Percentiles rank a stretch among this genome's conserved stretches.
These are phyloP conservation scores for Nothobranchius kuhntae DNA, from an alignment of 2,113 vertebrate species.

Conservation along the genomic window DNA sequence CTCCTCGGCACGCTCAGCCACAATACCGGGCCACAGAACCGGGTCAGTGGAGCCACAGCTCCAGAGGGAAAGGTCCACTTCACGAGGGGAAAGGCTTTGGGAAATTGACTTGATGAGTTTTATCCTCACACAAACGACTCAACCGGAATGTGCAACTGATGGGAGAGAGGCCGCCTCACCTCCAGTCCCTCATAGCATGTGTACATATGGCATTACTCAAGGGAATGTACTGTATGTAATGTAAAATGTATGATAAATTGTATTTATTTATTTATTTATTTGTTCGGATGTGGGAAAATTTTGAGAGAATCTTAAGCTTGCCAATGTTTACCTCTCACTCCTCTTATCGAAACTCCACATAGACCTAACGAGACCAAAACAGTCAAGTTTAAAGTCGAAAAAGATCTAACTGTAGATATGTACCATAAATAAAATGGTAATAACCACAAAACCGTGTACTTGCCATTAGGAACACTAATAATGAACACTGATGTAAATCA, in stretches of 20 bases:
- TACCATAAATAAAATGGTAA: slow-evolving; percentile 50
- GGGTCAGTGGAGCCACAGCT: slow-evolving; percentile 78
- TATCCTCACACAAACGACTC: slow-evolving; percentile 23
- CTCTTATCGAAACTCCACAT: slow-evolving; percentile 53
- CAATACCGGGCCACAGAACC: slow-evolving; percentile 83
- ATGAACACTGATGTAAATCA: slow-evolving; percentile 27
- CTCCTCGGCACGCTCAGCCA: slow-evolving; percentile 85
- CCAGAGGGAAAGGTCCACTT: slow-evolving; percentile 67
- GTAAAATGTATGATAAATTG: slow-evolving; percentile 80
- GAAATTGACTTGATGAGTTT: slow-evolving; percentile 90
- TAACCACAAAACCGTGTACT: slow-evolving; percentile 42
- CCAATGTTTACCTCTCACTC: slow-evolving; percentile 73
- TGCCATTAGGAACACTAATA: slow-evolving; percentile 39
- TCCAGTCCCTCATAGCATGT: slow-evolving; percentile 69
- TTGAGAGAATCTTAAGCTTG: slow-evolving; percentile 57
- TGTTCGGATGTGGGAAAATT: slow-evolving; percentile 34
- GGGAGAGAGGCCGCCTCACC: slow-evolving; percentile 40
- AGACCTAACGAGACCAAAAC: slow-evolving; percentile 68
- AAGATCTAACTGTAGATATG: slow-evolving; percentile 66
- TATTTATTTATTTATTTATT: slow-evolving; percentile 82
- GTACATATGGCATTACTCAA: slow-evolving; percentile 77
- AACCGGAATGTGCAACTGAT: slow-evolving; percentile 24
- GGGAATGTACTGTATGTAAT: slow-evolving; percentile 83
- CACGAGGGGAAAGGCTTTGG: slow-evolving; percentile 85
- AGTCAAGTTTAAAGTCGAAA: slow-evolving; percentile 46